A percentile compares a stretch with the other conserved stretches of the same genome.
Conservation (phyloP, 2,888 invertebrate species). For the Agapetus fuscipes region DNA sequence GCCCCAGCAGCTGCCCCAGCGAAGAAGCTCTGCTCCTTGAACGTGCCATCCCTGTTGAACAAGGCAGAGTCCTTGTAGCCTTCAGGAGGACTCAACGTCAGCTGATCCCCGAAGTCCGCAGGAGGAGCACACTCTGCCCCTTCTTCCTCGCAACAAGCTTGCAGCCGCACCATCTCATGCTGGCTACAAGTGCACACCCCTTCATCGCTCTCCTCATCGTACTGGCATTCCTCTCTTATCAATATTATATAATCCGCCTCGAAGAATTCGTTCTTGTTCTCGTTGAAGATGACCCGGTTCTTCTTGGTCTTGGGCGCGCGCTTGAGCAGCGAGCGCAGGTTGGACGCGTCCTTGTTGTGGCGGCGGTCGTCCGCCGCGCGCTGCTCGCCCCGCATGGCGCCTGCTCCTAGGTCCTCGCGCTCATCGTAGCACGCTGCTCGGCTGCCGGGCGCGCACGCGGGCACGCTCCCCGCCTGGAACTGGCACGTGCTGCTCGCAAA, state of each 20-base stretch:
- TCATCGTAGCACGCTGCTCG: conserved; percentile 30
- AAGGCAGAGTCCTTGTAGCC: conserved; percentile 81
- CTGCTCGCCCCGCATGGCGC: conserved; percentile 44
- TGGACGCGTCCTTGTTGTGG: conserved; percentile 53
- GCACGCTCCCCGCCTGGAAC: conserved; percentile 11
- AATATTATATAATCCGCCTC: conserved; percentile 88
- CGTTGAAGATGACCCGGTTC: conserved; percentile 79
- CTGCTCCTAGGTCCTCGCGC: conserved; percentile 26
- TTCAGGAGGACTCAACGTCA: conserved; percentile 83
- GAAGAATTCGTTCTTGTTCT: conserved; percentile 82
- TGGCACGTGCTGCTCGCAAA: conserved; percentile 17
- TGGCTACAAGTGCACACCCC: conserved; percentile 62
- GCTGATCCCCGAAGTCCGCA: conserved; percentile 66
- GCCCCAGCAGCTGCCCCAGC: conserved; percentile 49
- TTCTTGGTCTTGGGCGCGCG: conserved; percentile 61
- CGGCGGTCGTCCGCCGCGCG: conserved; percentile 36
- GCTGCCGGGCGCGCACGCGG: conserved; percentile 1
- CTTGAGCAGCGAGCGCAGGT: conserved; percentile 66
- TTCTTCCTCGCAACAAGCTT: conserved; percentile 57
- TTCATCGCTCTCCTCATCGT: conserved; percentile 68
- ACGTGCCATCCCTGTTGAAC: conserved; percentile 45
- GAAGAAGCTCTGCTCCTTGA: conserved; percentile 42
- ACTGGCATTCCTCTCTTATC: conserved; percentile 79
- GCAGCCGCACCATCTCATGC: conserved; percentile 53
- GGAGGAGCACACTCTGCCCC: conserved; percentile 49